Percentiles rank a stretch among this genome's conserved stretches.
Conservation (phyloP, 2,888 invertebrate species). For the Melipona beecheii region DNA sequence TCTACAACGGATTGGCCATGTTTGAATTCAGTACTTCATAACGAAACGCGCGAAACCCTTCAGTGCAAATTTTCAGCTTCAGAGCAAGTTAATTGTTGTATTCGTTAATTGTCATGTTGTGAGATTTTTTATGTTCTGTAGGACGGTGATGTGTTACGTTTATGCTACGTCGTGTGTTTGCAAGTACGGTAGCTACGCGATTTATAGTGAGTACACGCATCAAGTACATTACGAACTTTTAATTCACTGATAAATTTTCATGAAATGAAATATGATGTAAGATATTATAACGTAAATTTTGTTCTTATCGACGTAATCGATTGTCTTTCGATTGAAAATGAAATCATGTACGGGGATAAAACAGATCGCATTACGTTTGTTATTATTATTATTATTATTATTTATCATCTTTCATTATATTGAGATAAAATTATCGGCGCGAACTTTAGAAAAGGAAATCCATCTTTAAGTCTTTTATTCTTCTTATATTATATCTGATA, state of each 20-base stretch:
- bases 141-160: not conserved
- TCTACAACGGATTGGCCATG: not conserved
- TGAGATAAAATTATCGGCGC: not conserved
- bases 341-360: not conserved
- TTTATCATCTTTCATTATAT: too few species aligned
- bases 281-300: not conserved
- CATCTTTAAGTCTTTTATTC: conserved; percentile 87
- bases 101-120: not conserved
- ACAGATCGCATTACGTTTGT: not conserved
- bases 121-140: not conserved
- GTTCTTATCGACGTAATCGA: not conserved
- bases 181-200: not conserved
- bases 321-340: not conserved
- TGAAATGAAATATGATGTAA: not conserved
- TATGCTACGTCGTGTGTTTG: not conserved
- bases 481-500: conserved; percentile 89
- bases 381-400: not conserved
- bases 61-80: not conserved
- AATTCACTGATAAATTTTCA: not conserved
- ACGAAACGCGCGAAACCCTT: not conserved
- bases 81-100: not conserved
- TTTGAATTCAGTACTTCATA: not conserved
- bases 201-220: not conserved
- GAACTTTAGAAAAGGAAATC: not conserved
- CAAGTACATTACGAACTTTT: too few species aligned